A percentile compares a stretch with the other conserved stretches of the same genome.
phyloP scores from a whole-genome alignment of 2,888 invertebrate genomes.

The Chalcosyrphus nemorum region DNA sequence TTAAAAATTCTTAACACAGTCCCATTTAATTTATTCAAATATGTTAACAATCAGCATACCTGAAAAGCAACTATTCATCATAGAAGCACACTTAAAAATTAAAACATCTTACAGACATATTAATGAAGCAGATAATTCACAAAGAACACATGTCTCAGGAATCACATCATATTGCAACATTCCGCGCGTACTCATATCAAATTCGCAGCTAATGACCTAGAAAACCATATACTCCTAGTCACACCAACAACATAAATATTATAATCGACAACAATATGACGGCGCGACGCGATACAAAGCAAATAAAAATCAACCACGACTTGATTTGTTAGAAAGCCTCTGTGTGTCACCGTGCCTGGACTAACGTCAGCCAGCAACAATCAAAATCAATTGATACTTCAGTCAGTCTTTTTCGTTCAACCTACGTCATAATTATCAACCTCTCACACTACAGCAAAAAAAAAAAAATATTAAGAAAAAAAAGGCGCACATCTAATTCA shows the following conservation, averaged over 20 bases:
- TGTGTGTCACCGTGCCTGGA: conserved; percentile 19
- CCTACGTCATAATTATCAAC: conserved; percentile 48
- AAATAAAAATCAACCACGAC: conserved; percentile 26
- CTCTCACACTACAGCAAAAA: neutral
- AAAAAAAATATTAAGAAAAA: conserved; percentile 1
- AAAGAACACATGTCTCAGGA: conserved; percentile 10
- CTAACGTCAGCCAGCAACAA: conserved; percentile 44
- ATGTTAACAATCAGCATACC: neutral
- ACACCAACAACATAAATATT: conserved; percentile 21
- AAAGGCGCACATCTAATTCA: conserved; percentile 21
- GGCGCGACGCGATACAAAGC: conserved; percentile 38
- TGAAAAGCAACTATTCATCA: neutral
- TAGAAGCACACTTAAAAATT: too few relatives aligned
- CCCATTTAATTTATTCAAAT: neutral
- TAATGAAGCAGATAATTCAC: conserved; percentile 5
- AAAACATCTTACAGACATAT: neutral
- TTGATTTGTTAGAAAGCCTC: conserved; percentile 51
- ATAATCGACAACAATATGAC: neutral
- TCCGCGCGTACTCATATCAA: conserved; percentile 22
- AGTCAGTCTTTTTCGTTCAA: conserved; percentile 18
- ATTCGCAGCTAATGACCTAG: conserved; percentile 62
- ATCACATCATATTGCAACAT: conserved; percentile 39
- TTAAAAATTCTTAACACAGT: neutral
- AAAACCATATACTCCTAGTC: conserved; percentile 42
- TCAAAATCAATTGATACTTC: conserved; percentile 33